Evolutionary conservation across 2,888 invertebrate genomes (phyloP).

Genomic region (Nymphalis urticae): DNA sequence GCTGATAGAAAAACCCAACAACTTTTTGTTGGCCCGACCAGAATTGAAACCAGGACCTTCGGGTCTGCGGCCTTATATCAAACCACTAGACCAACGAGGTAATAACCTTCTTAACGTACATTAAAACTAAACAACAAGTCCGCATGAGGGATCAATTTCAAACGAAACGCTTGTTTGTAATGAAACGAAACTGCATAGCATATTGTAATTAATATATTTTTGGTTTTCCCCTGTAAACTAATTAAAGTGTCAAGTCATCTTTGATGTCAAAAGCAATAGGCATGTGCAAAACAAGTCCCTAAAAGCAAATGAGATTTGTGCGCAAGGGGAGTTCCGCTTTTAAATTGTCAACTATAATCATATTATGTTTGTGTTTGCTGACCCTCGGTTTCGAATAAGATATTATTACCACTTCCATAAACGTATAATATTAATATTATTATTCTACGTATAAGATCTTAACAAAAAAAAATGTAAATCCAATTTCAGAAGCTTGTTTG

Average conservation of each 20-base stretch:
- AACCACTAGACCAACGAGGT: too few relatives aligned
- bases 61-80: too few relatives aligned
- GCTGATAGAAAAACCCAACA: too few relatives aligned
- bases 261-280: constrained; percentile 2
- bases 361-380: not conserved
- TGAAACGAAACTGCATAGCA: not conserved
- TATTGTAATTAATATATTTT: not conserved
- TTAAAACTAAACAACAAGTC: not conserved
- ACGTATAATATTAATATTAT: too few relatives aligned
- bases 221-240: not conserved
- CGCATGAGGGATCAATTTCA: not conserved
- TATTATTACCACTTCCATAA: not conserved
- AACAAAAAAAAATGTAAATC: too few relatives aligned
- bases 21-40: too few relatives aligned
- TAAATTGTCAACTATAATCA: not conserved
- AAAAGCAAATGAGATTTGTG: not conserved
- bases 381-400: not conserved
- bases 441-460: too few relatives aligned
- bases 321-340: not conserved
- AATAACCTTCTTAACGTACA: too few relatives aligned
- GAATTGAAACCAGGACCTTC: too few relatives aligned
- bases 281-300: not conserved
- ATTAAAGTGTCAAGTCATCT: constrained; percentile 4
- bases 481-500: too few relatives aligned
- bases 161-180: not conserved